Base-by-base conservation (phyloP, 2,888 invertebrate genomes). In the Athrips mouffetella region DNA sequence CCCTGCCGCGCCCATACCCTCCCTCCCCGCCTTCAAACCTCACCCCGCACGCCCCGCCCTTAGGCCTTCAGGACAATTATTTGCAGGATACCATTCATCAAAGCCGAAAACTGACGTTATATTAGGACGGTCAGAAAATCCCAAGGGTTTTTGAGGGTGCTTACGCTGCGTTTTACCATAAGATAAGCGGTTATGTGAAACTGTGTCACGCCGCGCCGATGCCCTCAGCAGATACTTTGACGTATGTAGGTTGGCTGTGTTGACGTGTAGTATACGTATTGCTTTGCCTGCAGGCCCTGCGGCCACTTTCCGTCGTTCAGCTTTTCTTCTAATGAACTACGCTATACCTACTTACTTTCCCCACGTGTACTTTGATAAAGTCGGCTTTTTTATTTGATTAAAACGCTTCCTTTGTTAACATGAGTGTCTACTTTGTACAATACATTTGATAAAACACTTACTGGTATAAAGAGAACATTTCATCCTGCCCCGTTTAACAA, bases 71-170 rank as follows among this genome's bases (percentile, higher is more conserved):
- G 73, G 73, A 77, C 80, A 76, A 81, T 82, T 77, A 81, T 78
- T 80, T 80, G 76, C 80, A 81, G 80, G 71, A 75, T 72, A 66
- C 75, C 74, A 78, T 80, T 80, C 78, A 77, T 81, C 80, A 79
- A 59, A 60, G 49, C 46, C 49, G 47, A 49, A 46, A 51, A 51
- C 47, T 56, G 53, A 54, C 51, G 40, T 52, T 42, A 42, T 49
- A 40, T 54, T 47, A 52, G 51, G 48, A 29, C 41, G 48, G 48
- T 35, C 48, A 44, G 33, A 35, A 50, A 50, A 48, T 41, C 27
- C 40, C 27, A 4, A 13, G 33, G 39, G 46, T 37, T 52, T 47
- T 48, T 16, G 23, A 23, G 42, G 47, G 20, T 29, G 27, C 21
- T 45, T 48, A 35, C 44, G 42, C 11, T 45, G 40, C 45, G 49